These are phyloP conservation scores for Entomyzon cyanotis DNA, from an alignment of 2,113 vertebrate species.

Conservation along the genomic window DNA sequence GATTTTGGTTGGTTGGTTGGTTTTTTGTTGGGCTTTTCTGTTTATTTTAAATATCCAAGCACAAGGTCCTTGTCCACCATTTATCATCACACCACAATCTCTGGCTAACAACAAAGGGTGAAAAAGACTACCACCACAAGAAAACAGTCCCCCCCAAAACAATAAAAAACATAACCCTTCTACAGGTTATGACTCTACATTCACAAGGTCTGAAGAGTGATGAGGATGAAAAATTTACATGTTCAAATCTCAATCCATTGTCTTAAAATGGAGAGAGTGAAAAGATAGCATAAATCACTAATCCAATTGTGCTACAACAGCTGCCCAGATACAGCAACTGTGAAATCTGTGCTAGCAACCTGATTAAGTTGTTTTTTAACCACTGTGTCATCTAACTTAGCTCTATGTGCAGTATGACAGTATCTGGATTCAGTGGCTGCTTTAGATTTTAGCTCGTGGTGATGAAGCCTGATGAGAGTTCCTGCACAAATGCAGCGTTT, in stretches of 20 bases:
- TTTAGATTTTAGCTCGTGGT: not conserved
- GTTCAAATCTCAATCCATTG: not conserved
- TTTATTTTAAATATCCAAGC: not conserved
- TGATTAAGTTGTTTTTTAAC: slow-evolving; percentile 11
- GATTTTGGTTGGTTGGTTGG: not conserved
- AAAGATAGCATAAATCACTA: not conserved
- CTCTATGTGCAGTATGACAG: not conserved
- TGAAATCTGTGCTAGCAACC: not conserved
- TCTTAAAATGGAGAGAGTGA: not conserved
- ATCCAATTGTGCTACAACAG: not conserved
- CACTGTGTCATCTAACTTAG: not conserved
- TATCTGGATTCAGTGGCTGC: not conserved
- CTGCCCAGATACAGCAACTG: not conserved
- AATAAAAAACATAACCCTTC: not conserved
- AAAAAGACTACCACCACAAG: not conserved
- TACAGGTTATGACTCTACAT: not conserved
- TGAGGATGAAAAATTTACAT: not conserved
- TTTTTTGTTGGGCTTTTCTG: not conserved
- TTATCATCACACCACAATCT: not conserved
- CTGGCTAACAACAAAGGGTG: not conserved
- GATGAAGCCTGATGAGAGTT: not conserved
- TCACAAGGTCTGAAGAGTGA: not conserved
- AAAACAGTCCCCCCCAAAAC: not conserved
- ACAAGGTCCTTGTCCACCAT: not conserved
- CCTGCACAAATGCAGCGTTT: not conserved